Evolutionary conservation across 2,797 vertebrate genomes (phyloP).

Genomic region (Coreius guichenoti): DNA sequence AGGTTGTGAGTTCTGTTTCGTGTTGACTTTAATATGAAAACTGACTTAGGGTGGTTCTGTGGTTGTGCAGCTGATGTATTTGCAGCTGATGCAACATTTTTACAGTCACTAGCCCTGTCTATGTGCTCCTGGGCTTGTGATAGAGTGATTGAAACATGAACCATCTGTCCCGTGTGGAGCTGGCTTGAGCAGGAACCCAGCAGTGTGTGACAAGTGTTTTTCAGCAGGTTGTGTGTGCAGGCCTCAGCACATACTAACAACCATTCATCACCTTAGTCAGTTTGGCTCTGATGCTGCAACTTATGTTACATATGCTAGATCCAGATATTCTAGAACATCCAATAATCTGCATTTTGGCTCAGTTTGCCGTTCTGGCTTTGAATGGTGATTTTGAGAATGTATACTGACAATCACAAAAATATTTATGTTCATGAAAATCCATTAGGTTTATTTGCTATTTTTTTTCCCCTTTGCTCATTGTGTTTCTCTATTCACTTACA

Average conservation of each 20-base stretch:
- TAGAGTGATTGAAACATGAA: constrained; percentile 31
- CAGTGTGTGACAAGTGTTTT: constrained; percentile 51
- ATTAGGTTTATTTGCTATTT: neutral
- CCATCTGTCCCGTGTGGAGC: constrained; percentile 51
- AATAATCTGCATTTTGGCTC: neutral
- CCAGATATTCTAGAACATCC: neutral
- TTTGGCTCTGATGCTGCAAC: neutral
- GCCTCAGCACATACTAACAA: constrained; percentile 15
- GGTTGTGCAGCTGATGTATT: neutral
- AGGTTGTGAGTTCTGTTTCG: neutral
- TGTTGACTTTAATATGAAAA: neutral
- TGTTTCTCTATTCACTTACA: neutral
- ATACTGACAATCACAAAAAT: neutral
- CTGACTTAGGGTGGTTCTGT: neutral
- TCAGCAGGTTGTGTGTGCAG: constrained; percentile 43
- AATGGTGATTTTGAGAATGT: neutral
- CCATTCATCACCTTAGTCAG: constrained; percentile 45
- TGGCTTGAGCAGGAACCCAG: constrained; percentile 33
- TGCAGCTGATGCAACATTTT: constrained; percentile 5
- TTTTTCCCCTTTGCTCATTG: too few species aligned
- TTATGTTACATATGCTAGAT: constrained; percentile 11
- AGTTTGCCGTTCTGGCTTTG: neutral
- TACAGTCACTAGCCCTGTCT: neutral
- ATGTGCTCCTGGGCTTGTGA: neutral
- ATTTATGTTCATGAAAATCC: neutral